Percentiles rank a stretch among this genome's conserved stretches.
These are phyloP conservation scores for Ichneumoninae sp. DNA, from an alignment of 2,888 invertebrate genomes.

Conservation along the genomic window DNA sequence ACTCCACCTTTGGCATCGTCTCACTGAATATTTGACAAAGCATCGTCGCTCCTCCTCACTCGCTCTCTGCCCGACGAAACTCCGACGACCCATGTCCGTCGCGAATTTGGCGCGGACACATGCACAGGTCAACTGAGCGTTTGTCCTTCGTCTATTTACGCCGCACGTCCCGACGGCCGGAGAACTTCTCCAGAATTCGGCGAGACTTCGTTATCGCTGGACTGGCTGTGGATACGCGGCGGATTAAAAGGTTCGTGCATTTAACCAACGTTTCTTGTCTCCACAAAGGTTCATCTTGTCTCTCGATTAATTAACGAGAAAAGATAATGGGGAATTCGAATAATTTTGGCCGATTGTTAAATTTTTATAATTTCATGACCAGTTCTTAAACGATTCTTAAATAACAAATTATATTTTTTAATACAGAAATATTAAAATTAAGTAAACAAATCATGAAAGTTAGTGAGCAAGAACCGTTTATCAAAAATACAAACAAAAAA, in stretches of 20 bases:
- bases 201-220: neutral
- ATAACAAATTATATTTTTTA: neutral
- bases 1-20: constrained; percentile 22
- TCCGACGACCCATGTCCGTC: neutral
- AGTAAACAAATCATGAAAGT: neutral
- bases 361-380: too few relatives aligned
- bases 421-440: neutral
- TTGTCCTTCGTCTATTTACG: neutral
- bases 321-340: too few relatives aligned
- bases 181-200: neutral
- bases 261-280: too few relatives aligned
- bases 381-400: neutral
- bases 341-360: too few relatives aligned
- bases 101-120: neutral
- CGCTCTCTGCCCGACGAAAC: neutral
- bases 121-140: neutral
- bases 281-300: too few relatives aligned
- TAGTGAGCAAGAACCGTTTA: neutral
- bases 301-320: too few relatives aligned
- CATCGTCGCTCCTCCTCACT: constrained; percentile 13
- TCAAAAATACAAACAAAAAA: neutral
- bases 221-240: neutral
- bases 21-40: constrained; percentile 73
- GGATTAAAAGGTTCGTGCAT: too few relatives aligned
- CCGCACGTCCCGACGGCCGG: too few relatives aligned